These are phyloP conservation scores for Cyrtorhinus lividipennis DNA, from an alignment of 1,140 invertebrate species.

Conservation along the genomic window DNA sequence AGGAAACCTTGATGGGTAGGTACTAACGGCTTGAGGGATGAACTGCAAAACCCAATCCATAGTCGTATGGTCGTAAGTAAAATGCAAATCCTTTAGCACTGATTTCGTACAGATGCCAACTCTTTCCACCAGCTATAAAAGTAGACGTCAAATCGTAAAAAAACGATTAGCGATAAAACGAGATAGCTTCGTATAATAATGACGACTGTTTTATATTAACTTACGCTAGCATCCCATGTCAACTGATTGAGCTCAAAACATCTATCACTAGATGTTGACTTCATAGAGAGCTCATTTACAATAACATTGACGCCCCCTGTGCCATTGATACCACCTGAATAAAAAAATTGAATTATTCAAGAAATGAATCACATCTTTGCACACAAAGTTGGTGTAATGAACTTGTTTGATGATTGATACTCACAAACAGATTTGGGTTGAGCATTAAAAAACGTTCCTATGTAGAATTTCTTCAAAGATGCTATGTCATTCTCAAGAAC, in stretches of 20 bases:
- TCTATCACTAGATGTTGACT: conserved; percentile 13
- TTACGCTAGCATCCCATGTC: conserved; percentile 14
- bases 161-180: neutral
- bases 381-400: neutral
- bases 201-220: neutral
- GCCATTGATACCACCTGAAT: conserved; percentile 17
- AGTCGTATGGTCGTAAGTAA: conserved; percentile 13
- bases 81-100: conserved; percentile 5
- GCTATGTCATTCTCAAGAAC: conserved; percentile 20
- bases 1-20: no score
- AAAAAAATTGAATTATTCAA: no score
- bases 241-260: conserved; percentile 16
- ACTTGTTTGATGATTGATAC: neutral
- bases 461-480: conserved; percentile 34
- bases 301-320: conserved; percentile 3
- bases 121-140: conserved; percentile 8
- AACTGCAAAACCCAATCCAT: conserved; percentile 16
- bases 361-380: no score
- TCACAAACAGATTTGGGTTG: conserved; percentile 4
- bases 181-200: neutral
- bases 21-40: conserved; percentile 3
- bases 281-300: conserved; percentile 15
- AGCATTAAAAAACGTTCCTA: conserved; percentile 18
- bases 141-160: neutral
- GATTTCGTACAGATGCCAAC: neutral